Percentiles rank a stretch among this genome's conserved stretches.
These are phyloP conservation scores for Myrmophylax atrothorax DNA, from an alignment of 2,113 vertebrate genomes.

Conservation along the genomic window DNA sequence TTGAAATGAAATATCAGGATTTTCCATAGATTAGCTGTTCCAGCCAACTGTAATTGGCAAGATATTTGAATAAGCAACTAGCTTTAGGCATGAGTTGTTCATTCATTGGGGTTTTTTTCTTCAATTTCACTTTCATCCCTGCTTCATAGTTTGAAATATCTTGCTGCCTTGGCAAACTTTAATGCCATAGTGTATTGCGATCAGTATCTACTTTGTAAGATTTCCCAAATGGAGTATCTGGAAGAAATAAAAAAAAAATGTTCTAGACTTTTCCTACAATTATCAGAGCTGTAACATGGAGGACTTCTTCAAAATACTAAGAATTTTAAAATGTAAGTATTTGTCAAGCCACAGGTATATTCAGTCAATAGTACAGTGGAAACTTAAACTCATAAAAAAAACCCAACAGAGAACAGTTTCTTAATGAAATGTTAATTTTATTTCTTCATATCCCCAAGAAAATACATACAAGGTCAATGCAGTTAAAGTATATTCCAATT, in stretches of 20 bases:
- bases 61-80: background rate
- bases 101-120: accelerated
- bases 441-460: conserved; percentile 32
- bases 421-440: conserved; percentile 62
- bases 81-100: background rate
- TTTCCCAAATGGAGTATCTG: background rate
- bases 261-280: background rate
- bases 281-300: background rate
- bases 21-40: background rate
- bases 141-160: background rate
- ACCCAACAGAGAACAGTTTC: background rate
- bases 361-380: background rate
- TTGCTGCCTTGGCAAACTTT: background rate
- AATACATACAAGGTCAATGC: conserved; percentile 44
- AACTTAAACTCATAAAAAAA: background rate
- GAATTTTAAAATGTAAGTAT: background rate
- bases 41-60: background rate
- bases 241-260: background rate
- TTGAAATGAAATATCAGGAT: conserved; percentile 14
- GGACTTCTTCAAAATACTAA: background rate
- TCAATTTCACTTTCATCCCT: background rate
- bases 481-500: conserved; percentile 58
- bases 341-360: background rate
- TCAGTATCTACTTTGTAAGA: background rate
- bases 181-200: background rate